These are phyloP conservation scores for Aurelia sp. DNA, from an alignment of 30 jellyfish, hydroid and myxozoan genomes.

Conservation along the genomic window DNA sequence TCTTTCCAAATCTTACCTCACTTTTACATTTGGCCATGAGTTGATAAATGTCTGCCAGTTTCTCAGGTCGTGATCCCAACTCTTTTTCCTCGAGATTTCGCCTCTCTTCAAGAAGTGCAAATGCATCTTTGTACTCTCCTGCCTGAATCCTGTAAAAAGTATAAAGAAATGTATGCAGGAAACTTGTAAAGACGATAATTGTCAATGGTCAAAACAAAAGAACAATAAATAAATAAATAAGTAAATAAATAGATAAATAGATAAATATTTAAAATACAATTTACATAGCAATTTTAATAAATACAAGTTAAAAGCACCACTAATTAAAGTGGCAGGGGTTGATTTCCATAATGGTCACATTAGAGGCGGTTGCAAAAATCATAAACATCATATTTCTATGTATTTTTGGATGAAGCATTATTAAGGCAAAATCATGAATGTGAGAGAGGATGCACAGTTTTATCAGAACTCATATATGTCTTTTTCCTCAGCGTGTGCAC, in stretches of 20 bases:
- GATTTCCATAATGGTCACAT: neutral
- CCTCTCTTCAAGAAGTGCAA: constrained; percentile 80
- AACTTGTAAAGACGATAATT: neutral
- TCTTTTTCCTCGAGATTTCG: constrained; percentile 66
- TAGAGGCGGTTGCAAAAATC: no score
- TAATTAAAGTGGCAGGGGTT: neutral
- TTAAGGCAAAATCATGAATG: no score
- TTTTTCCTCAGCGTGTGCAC: no score
- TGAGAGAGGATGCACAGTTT: no score
- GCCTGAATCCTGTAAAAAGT: constrained; percentile 81
- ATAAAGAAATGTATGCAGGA: neutral
- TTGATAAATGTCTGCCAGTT: constrained; percentile 93
- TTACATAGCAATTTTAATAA: no score
- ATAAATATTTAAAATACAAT: no score
- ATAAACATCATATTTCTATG: no score
- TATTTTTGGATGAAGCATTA: no score
- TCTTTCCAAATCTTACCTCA: constrained; percentile 60
- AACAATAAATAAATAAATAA: neutral
- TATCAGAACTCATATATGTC: no score
- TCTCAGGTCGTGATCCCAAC: constrained; percentile 88
- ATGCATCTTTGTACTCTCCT: constrained; percentile 89
- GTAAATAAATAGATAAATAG: neutral
- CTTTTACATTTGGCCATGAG: constrained; percentile 96
- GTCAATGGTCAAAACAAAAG: no score
- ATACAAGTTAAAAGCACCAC: neutral